phyloP scores from a whole-genome alignment of 2,113 vertebrate genomes.

The Dolichallabes microphthalmus region DNA sequence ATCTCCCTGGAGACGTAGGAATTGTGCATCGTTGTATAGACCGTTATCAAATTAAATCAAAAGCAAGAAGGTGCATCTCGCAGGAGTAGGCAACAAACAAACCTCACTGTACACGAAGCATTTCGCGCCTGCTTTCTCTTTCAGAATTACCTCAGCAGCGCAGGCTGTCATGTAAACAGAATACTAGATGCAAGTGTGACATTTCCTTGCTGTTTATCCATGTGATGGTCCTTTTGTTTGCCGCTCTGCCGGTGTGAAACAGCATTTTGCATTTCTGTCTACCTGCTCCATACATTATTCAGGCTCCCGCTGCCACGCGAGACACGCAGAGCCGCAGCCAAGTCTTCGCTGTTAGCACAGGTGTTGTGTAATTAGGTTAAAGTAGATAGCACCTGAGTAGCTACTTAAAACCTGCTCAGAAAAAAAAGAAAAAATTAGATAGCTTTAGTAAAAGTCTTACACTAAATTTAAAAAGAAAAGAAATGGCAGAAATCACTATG shows the following conservation, averaged over 20 bases:
- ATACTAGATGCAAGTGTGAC: slow-evolving; percentile 71
- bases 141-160: slow-evolving; percentile 72
- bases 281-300: slow-evolving; percentile 76
- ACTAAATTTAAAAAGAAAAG: not conserved
- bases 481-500: slow-evolving; percentile 49
- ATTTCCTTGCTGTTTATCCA: slow-evolving; percentile 73
- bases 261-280: slow-evolving; percentile 54
- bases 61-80: slow-evolving; percentile 59
- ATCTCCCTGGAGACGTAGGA: slow-evolving; percentile 62
- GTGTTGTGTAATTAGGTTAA: slow-evolving; percentile 78
- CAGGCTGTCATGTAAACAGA: slow-evolving; percentile 78
- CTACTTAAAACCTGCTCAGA: slow-evolving; percentile 68
- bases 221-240: slow-evolving; percentile 60
- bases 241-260: slow-evolving; percentile 55
- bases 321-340: slow-evolving; percentile 34
- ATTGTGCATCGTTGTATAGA: slow-evolving; percentile 55
- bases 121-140: slow-evolving; percentile 69
- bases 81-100: slow-evolving; percentile 60
- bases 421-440: slow-evolving; percentile 55
- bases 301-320: slow-evolving; percentile 52
- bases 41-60: slow-evolving; percentile 67
- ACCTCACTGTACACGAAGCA: slow-evolving; percentile 75
- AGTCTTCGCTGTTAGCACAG: slow-evolving; percentile 63
- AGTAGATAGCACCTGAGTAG: slow-evolving; percentile 70
- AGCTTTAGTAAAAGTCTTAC: slow-evolving; percentile 58